Conservation (phyloP, 2,797 vertebrate species). For the Betta splendens region DNA sequence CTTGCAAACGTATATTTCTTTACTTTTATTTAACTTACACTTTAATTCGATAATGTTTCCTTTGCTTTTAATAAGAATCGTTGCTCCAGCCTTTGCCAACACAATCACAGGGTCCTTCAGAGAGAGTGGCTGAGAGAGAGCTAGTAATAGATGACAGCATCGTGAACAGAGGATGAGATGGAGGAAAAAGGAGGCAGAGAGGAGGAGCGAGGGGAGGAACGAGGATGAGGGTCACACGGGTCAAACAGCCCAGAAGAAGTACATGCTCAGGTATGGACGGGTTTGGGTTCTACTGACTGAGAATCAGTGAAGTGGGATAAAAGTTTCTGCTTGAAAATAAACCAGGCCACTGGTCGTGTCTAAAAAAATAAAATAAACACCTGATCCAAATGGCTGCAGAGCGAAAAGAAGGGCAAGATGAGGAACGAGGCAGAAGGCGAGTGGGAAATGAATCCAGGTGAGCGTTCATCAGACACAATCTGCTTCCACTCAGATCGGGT, state of each 20-base stretch:
- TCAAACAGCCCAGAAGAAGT: background rate
- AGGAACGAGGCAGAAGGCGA: too few relatives aligned
- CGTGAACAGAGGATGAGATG: conserved; percentile 29
- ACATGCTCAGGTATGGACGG: too few relatives aligned
- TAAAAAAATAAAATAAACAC: too few relatives aligned
- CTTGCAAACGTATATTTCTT: conserved; percentile 5
- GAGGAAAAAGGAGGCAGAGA: conserved; percentile 13
- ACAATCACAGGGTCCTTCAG: conserved; percentile 51
- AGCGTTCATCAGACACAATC: background rate
- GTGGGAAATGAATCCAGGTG: background rate
- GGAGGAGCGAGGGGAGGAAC: conserved; percentile 17
- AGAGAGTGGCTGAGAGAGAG: conserved; percentile 29
- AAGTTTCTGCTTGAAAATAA: background rate
- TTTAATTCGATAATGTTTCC: conserved; percentile 19
- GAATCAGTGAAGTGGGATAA: background rate
- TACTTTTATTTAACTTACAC: conserved; percentile 11
- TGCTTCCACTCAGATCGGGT: background rate
- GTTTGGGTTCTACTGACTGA: too few relatives aligned
- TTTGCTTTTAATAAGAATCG: conserved; percentile 5
- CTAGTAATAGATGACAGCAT: conserved; percentile 35
- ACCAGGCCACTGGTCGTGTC: too few relatives aligned
- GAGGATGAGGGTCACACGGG: conserved; percentile 13
- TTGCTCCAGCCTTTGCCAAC: conserved; percentile 19
- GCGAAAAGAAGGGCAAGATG: background rate
- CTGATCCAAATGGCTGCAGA: background rate